Percentiles rank a stretch among this genome's conserved stretches.
phyloP scores from a whole-genome alignment of 1,140 invertebrate species.

The Drosophila rufa region DNA sequence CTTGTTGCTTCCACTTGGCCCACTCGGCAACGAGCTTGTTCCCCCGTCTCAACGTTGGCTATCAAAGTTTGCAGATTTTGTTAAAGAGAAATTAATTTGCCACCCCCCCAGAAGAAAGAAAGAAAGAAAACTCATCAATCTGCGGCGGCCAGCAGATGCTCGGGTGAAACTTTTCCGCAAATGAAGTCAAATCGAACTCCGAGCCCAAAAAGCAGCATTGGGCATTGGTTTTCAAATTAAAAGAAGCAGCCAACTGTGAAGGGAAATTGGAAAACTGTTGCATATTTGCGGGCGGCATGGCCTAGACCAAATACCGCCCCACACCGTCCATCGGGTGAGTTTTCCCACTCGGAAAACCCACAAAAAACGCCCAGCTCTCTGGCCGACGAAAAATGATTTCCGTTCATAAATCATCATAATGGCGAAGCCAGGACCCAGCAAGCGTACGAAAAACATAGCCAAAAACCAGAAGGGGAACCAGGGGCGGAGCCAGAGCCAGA shows the following conservation, averaged over 20 bases:
- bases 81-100: conserved; percentile 44
- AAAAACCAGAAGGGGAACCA: conserved; percentile 2
- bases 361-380: conserved; percentile 22
- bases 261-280: conserved; percentile 74
- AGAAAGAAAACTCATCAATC: conserved; percentile 60
- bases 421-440: conserved; percentile 40
- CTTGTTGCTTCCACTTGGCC: conserved; percentile 23
- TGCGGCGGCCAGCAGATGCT: conserved; percentile 29
- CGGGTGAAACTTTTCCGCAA: conserved; percentile 25
- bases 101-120: conserved; percentile 5
- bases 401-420: conserved; percentile 81
- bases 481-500: conserved; percentile 18
- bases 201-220: conserved; percentile 19
- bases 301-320: conserved; percentile 6
- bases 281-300: conserved; percentile 50
- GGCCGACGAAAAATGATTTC: conserved; percentile 70
- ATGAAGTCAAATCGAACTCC: conserved; percentile 47
- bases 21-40: neutral
- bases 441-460: conserved; percentile 30
- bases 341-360: conserved; percentile 3
- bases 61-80: conserved; percentile 31
- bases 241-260: conserved; percentile 65
- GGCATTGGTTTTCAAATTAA: conserved; percentile 76
- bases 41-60: neutral
- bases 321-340: neutral